Percentiles rank a stretch among this genome's conserved stretches.
Evolutionary conservation across 2,113 vertebrate genomes (phyloP).

Genomic region (Chlorodrepanis virens): DNA sequence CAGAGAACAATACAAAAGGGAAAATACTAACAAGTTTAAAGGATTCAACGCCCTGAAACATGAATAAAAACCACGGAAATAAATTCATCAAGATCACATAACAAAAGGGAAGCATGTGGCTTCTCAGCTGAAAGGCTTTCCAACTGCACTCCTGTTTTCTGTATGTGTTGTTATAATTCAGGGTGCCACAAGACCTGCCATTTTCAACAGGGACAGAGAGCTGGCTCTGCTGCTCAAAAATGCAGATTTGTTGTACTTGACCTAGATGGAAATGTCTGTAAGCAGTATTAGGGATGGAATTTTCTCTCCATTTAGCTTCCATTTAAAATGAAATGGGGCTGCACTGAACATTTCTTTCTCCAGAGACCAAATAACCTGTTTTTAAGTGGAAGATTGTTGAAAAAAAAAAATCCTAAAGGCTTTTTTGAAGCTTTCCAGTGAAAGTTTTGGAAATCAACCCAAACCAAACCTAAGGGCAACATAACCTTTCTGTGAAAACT

Average conservation of each 20-base stretch:
- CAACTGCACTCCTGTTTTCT: background rate
- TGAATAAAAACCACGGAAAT: slow-evolving; percentile 34
- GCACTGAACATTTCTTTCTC: background rate
- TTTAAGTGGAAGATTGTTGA: background rate
- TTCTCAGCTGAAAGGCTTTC: background rate
- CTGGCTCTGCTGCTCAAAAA: background rate
- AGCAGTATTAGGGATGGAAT: slow-evolving; percentile 1
- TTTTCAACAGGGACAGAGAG: background rate
- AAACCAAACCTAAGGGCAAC: background rate
- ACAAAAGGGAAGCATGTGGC: slow-evolving; percentile 7
- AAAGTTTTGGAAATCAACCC: background rate
- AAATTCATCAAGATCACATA: slow-evolving; percentile 23
- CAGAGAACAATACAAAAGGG: slow-evolving; percentile 20
- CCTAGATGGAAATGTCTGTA: slow-evolving; percentile 29
- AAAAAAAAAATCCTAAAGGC: background rate
- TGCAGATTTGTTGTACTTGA: slow-evolving; percentile 25
- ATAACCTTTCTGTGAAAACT: background rate
- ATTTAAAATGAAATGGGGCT: background rate
- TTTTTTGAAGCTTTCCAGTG: background rate
- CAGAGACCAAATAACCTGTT: background rate
- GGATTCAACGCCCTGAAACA: background rate
- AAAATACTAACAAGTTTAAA: slow-evolving; percentile 57
- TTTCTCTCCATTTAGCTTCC: slow-evolving; percentile 25
- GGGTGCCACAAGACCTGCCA: background rate
- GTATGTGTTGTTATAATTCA: background rate